A percentile compares a stretch with the other conserved stretches of the same genome.
phyloP scores from a whole-genome alignment of 2,888 invertebrate genomes.

The Drosophila mettleri region DNA sequence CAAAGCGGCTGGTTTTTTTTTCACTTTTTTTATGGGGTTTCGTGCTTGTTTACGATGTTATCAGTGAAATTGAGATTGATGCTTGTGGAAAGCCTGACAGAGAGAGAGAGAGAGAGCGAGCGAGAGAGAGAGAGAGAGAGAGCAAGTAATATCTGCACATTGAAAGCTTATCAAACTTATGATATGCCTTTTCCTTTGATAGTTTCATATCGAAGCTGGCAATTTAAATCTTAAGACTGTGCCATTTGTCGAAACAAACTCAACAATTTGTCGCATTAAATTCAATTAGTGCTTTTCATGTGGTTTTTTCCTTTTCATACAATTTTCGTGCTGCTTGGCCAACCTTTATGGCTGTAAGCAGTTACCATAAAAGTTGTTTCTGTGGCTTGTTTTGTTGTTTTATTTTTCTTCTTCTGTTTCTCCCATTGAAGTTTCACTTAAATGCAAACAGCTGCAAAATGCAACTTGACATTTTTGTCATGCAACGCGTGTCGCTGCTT shows the following conservation, averaged over 20 bases:
- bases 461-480: slow-evolving; percentile 42
- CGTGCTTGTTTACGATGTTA: slow-evolving; percentile 61
- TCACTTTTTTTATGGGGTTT: slow-evolving; percentile 34
- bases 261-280: slow-evolving; percentile 54
- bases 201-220: slow-evolving; percentile 6
- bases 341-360: slow-evolving; percentile 37
- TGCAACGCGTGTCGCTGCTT: slow-evolving; percentile 29
- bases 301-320: slow-evolving; percentile 5
- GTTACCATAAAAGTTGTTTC: slow-evolving; percentile 38
- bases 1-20: slow-evolving; percentile 39
- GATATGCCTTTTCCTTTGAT: slow-evolving; percentile 1
- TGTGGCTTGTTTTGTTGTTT: neutral
- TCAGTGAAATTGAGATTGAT: slow-evolving; percentile 68
- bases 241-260: slow-evolving; percentile 20
- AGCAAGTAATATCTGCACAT: too few relatives aligned
- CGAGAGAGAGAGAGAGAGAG: neutral
- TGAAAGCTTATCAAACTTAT: slow-evolving; percentile 40
- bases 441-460: slow-evolving; percentile 49
- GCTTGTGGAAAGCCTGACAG: slow-evolving; percentile 12
- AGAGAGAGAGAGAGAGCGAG: neutral
- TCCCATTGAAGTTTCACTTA: slow-evolving; percentile 60
- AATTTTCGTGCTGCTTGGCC: slow-evolving; percentile 8
- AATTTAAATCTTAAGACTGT: slow-evolving; percentile 9
- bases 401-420: slow-evolving; percentile 26
- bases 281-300: slow-evolving; percentile 36